phyloP scores from a whole-genome alignment of 2,888 invertebrate species.

The Drosophila trichaetosa region DNA sequence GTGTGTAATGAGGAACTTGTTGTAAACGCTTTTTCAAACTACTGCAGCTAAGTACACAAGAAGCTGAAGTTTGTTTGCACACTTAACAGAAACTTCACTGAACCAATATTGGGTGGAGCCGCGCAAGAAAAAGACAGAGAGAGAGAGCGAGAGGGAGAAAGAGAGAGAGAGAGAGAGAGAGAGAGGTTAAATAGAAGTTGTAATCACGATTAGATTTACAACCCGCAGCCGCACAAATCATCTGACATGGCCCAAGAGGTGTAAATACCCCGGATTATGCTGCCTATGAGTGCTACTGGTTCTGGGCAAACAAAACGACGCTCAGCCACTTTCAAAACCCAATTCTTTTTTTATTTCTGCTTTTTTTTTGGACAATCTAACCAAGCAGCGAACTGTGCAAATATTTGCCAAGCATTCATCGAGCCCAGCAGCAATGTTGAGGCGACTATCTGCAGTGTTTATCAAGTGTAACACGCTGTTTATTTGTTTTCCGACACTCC shows the following conservation, averaged over 20 bases:
- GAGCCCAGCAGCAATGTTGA: background rate
- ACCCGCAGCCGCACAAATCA: slow-evolving; percentile 24
- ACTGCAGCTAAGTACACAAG: background rate
- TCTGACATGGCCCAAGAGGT: slow-evolving; percentile 42
- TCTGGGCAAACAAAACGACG: slow-evolving; percentile 52
- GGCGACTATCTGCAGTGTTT: slow-evolving; percentile 58
- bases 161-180: background rate
- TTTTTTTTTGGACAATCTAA: slow-evolving; percentile 5
- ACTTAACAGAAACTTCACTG: background rate
- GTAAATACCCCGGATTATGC: slow-evolving; percentile 73
- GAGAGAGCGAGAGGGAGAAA: background rate
- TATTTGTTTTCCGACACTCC: slow-evolving; percentile 73
- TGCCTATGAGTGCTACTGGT: slow-evolving; percentile 53
- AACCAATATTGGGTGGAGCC: background rate
- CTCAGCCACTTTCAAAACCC: slow-evolving; percentile 39
- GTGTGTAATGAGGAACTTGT: background rate
- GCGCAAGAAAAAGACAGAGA: background rate
- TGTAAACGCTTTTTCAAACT: background rate
- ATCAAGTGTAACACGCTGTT: slow-evolving; percentile 72
- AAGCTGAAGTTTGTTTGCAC: slow-evolving; percentile 2
- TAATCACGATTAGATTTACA: slow-evolving; percentile 37
- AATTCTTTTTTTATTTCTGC: background rate
- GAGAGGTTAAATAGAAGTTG: slow-evolving; percentile 11
- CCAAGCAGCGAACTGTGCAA: slow-evolving; percentile 54
- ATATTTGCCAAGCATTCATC: slow-evolving; percentile 62